Evolutionary conservation across 2,113 vertebrate genomes (phyloP).

Genomic region (Phrynosoma blainvillii): DNA sequence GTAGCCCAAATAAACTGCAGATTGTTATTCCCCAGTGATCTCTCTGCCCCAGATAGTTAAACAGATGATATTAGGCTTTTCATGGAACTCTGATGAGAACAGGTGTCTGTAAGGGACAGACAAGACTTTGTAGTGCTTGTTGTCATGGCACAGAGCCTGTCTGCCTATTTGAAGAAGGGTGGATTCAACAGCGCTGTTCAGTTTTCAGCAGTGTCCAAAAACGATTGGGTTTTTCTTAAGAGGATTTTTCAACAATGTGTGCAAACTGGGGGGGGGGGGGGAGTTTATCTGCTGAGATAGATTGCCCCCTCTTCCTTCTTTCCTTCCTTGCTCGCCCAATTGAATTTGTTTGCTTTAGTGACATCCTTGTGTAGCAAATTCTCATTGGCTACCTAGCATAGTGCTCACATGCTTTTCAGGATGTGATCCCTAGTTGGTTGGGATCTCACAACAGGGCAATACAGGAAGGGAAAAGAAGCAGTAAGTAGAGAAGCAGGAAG

Average conservation of each 20-base stretch:
- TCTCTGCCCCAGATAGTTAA: constrained; percentile 32
- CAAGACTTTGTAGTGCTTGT: constrained; percentile 37
- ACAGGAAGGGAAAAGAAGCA: not conserved
- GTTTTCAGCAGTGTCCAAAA: not conserved
- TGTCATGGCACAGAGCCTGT: constrained; percentile 36
- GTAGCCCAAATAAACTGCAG: constrained; percentile 69
- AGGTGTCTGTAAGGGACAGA: constrained; percentile 16
- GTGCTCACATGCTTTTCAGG: not conserved
- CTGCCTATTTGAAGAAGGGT: constrained; percentile 41
- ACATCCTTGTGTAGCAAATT: not conserved
- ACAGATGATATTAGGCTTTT: constrained; percentile 61
- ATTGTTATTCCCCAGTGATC: constrained; percentile 59
- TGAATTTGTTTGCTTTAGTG: not conserved
- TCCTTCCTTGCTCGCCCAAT: not conserved
- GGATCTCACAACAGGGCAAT: not conserved
- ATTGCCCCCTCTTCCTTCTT: not conserved
- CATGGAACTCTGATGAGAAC: constrained; percentile 37
- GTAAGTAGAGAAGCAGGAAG: no score
- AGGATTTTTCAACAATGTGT: not conserved
- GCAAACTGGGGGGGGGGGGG: not conserved
- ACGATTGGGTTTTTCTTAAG: not conserved
- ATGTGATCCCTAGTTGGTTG: not conserved
- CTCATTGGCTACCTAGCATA: not conserved
- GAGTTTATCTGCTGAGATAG: not conserved
- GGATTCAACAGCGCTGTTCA: not conserved